Percentiles rank a stretch among this genome's conserved stretches.
Evolutionary conservation across 2,797 vertebrate genomes (phyloP).

Genomic region (Emydoidea blandingii): DNA sequence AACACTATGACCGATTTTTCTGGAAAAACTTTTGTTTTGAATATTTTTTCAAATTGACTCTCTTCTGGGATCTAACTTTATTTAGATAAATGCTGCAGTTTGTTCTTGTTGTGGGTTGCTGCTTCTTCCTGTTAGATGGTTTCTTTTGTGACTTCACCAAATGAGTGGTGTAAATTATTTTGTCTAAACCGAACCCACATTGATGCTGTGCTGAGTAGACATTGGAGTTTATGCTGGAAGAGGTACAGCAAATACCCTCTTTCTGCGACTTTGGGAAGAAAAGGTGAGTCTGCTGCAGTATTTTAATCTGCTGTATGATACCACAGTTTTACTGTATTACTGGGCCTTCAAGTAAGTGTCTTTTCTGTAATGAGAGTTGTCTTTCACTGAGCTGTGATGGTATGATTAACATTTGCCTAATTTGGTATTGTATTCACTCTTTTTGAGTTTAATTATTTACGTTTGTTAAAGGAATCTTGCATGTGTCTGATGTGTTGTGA

Average conservation of each 20-base stretch:
- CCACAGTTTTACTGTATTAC: neutral
- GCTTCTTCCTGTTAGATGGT: neutral
- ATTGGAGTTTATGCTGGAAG: neutral
- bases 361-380: neutral
- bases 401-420: neutral
- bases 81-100: neutral
- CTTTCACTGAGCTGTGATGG: neutral
- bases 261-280: neutral
- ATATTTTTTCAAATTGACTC: neutral
- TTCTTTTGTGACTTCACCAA: neutral
- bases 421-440: neutral
- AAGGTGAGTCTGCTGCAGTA: neutral
- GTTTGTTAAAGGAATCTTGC: neutral
- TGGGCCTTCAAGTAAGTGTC: neutral
- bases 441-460: neutral
- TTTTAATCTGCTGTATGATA: neutral
- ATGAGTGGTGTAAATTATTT: neutral
- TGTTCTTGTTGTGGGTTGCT: neutral
- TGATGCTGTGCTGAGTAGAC: neutral
- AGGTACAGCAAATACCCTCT: neutral
- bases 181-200: accelerated
- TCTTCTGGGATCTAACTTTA: neutral
- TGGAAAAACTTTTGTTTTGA: neutral
- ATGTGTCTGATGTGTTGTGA: neutral
- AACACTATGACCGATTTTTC: neutral